Percentiles rank a stretch among this genome's conserved stretches.
Evolutionary conservation across 1,140 invertebrate genomes (phyloP).

Genomic region (Acromyrmex echinatior): DNA sequence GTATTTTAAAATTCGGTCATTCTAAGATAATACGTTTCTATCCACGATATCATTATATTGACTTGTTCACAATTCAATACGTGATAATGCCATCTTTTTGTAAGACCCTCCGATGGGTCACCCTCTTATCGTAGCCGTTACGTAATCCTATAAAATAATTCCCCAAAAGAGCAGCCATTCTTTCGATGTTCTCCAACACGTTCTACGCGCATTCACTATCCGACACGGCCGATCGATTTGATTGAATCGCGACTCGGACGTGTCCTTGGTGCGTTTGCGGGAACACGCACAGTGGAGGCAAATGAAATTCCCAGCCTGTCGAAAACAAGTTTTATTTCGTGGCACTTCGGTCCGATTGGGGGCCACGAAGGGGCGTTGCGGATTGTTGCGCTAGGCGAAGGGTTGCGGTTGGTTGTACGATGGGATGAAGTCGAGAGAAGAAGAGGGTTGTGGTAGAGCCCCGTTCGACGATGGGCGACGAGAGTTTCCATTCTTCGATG

Average conservation of each 20-base stretch:
- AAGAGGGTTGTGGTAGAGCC: constrained; percentile 23
- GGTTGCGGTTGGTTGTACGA: background rate
- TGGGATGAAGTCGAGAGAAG: constrained; percentile 37
- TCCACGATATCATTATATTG: background rate
- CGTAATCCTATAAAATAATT: constrained; percentile 63
- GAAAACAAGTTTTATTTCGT: constrained; percentile 76
- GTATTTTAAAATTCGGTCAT: constrained; percentile 16
- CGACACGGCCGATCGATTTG: constrained; percentile 58
- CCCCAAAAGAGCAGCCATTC: background rate
- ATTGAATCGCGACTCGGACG: constrained; percentile 70
- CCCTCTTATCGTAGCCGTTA: constrained; percentile 14
- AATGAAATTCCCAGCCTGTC: constrained; percentile 74
- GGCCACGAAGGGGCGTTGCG: constrained; percentile 38
- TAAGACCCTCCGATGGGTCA: background rate
- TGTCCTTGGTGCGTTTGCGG: constrained; percentile 67
- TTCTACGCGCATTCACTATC: constrained; percentile 23
- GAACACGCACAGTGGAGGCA: constrained; percentile 70
- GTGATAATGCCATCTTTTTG: background rate
- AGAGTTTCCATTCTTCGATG: constrained; percentile 76
- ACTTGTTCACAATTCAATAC: constrained; percentile 50
- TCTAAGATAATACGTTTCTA: constrained; percentile 6
- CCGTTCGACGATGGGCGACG: constrained; percentile 44
- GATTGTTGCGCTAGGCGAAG: constrained; percentile 62
- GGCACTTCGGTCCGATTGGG: constrained; percentile 70
- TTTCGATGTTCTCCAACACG: constrained; percentile 27